Percentiles rank a stretch among this genome's conserved stretches.
Evolutionary conservation across 2,888 invertebrate genomes (phyloP).

Genomic region (Perithous albicinctus): DNA sequence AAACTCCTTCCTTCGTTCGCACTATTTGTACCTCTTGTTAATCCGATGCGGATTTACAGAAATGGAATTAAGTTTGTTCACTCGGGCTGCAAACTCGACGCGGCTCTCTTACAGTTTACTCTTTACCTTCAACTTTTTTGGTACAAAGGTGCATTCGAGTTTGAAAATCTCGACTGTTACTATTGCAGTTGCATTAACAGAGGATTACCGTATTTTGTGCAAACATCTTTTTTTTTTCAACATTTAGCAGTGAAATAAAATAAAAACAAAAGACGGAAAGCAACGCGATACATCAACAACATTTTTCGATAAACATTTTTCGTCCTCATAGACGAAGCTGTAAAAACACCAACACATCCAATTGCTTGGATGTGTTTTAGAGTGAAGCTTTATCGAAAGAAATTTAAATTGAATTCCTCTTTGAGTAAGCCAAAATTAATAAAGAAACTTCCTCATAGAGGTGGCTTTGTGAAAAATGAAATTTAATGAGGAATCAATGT

Average conservation of each 20-base stretch:
- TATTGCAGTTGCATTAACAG: neutral
- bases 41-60: conserved; percentile 61
- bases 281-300: no score
- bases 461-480: no score
- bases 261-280: neutral
- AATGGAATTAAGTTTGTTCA: conserved; percentile 61
- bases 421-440: no score
- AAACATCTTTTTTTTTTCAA: neutral
- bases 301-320: no score
- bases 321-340: no score
- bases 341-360: no score
- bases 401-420: no score
- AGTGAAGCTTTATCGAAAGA: no score
- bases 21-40: conserved; percentile 37
- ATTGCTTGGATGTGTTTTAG: no score
- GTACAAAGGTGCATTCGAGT: conserved; percentile 5
- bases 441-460: no score
- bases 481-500: no score
- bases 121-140: conserved; percentile 38
- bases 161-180: neutral
- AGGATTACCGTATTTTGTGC: neutral
- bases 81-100: conserved; percentile 26
- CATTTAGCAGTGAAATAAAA: neutral
- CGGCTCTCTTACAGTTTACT: conserved; percentile 43
- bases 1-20: conserved; percentile 23